phyloP scores from a whole-genome alignment of 2,888 invertebrate species.

The Unio pictorum region DNA sequence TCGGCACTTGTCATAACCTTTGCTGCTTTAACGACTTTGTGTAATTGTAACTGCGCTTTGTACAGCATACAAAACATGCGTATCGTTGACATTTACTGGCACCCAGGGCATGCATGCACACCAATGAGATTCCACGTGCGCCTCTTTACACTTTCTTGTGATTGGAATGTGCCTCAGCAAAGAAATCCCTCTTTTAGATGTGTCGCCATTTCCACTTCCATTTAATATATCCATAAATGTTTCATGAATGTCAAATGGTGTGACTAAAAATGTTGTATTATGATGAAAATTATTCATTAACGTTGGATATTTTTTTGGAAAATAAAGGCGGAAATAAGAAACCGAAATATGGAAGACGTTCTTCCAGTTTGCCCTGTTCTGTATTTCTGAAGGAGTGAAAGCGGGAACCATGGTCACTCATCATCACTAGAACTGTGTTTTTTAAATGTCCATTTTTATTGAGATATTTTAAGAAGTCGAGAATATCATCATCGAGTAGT shows the following conservation, averaged over 20 bases:
- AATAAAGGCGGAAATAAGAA: slow-evolving; percentile 84
- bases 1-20: slow-evolving; percentile 80
- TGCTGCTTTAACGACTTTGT: slow-evolving; percentile 80
- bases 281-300: slow-evolving; percentile 76
- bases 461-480: slow-evolving; percentile 75
- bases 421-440: slow-evolving; percentile 86
- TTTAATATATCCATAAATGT: slow-evolving; percentile 83
- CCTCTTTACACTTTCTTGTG: slow-evolving; percentile 86
- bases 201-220: slow-evolving; percentile 13
- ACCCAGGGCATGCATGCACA: slow-evolving; percentile 94
- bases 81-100: slow-evolving; percentile 75
- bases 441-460: slow-evolving; percentile 78
- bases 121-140: slow-evolving; percentile 95
- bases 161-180: slow-evolving; percentile 73
- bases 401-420: slow-evolving; percentile 92
- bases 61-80: slow-evolving; percentile 76
- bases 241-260: slow-evolving; percentile 91
- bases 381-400: slow-evolving; percentile 87
- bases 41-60: slow-evolving; percentile 72
- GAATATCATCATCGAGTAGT: slow-evolving; percentile 82
- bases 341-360: slow-evolving; percentile 89
- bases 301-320: slow-evolving; percentile 75
- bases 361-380: slow-evolving; percentile 92
- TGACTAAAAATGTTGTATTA: slow-evolving; percentile 82
- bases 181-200: slow-evolving; percentile 60